Evolutionary conservation across 2,888 invertebrate genomes (phyloP).

Genomic region (Sycophila texana): DNA sequence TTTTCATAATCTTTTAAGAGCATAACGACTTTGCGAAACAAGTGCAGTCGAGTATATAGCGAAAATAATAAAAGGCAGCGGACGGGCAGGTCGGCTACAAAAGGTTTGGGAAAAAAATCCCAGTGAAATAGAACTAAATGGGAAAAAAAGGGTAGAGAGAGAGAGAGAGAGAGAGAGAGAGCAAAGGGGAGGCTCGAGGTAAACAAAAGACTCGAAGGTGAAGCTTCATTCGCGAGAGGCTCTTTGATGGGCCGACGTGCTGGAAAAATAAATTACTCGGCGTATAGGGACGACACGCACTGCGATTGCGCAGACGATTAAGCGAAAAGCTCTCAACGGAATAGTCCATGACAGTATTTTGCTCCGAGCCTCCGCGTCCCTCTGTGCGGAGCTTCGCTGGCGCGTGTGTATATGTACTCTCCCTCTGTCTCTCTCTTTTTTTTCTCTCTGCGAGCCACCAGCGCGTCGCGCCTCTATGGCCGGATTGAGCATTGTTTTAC

Average conservation of each 20-base stretch:
- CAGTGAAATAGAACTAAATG: background rate
- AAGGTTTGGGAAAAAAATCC: conserved; percentile 11
- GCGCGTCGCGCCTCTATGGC: conserved; percentile 50
- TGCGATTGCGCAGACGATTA: conserved; percentile 58
- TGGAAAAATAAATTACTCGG: conserved; percentile 57
- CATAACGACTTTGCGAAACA: conserved; percentile 53
- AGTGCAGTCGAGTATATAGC: conserved; percentile 12
- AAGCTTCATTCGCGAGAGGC: conserved; percentile 45
- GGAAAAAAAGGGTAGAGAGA: background rate
- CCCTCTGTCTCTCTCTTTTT: conserved; percentile 14
- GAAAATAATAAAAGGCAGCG: conserved; percentile 25
- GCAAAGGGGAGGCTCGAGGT: conserved; percentile 16
- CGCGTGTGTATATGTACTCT: conserved; percentile 1
- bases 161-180: conserved; percentile 34
- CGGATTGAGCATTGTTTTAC: conserved; percentile 67
- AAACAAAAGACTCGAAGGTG: conserved; percentile 49
- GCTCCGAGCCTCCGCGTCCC: conserved; percentile 24
- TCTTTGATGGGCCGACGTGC: conserved; percentile 45
- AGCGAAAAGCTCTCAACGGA: conserved; percentile 57
- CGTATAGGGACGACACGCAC: conserved; percentile 50
- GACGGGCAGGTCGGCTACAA: background rate
- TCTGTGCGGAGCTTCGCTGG: background rate
- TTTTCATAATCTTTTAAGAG: conserved; percentile 56
- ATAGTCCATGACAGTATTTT: conserved; percentile 56
- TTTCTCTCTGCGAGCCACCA: conserved; percentile 9